A percentile compares a stretch with the other conserved stretches of the same genome.
phyloP scores from a whole-genome alignment of 2,113 vertebrate genomes.

The Euleptes europaea region DNA sequence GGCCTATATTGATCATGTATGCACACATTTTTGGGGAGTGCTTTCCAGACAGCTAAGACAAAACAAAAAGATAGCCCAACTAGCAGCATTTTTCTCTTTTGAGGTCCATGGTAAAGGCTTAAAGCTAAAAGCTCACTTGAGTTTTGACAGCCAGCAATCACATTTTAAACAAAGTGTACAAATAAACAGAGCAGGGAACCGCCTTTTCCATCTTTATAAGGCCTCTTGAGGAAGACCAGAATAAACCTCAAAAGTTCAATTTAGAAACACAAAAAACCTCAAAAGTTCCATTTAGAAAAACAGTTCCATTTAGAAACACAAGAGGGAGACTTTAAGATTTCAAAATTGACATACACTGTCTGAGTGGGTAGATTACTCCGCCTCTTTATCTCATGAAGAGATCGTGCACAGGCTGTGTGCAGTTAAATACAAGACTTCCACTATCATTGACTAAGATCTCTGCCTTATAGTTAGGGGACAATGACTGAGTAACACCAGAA shows the following conservation, averaged over 20 bases:
- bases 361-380: background rate
- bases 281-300: too few species aligned
- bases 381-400: background rate
- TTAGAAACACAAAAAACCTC: too few species aligned
- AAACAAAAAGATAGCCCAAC: background rate
- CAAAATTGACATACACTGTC: background rate
- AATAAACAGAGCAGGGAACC: background rate
- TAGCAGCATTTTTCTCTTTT: background rate
- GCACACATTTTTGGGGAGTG: too few species aligned
- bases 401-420: background rate
- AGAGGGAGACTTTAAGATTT: background rate
- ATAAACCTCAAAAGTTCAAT: background rate
- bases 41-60: too few species aligned
- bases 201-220: background rate
- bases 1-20: too few species aligned
- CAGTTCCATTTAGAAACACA: too few species aligned
- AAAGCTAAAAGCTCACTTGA: background rate
- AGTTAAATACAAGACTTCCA: background rate
- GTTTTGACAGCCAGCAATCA: background rate
- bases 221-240: background rate
- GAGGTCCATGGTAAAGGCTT: background rate
- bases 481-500: background rate
- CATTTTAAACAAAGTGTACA: background rate
- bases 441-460: background rate
- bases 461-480: background rate